phyloP scores from a whole-genome alignment of 1,140 invertebrate genomes.

The Ptiloglossa arizonensis region DNA sequence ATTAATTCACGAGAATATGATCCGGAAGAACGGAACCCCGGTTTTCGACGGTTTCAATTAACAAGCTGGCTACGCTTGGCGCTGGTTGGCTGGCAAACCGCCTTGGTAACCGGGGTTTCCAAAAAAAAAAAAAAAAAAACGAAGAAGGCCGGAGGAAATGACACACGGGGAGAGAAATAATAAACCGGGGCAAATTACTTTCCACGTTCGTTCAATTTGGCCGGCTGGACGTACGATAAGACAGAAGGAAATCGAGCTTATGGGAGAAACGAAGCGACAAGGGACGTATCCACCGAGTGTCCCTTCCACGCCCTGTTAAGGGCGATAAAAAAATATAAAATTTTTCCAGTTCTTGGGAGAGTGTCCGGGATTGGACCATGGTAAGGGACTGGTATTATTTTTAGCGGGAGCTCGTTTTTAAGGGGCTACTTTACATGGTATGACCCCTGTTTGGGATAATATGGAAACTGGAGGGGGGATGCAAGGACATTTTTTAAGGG shows the following conservation, averaged over 20 bases:
- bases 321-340: too few relatives aligned
- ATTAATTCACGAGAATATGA: slow-evolving; percentile 14
- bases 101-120: neutral
- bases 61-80: neutral
- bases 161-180: neutral
- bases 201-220: slow-evolving; percentile 25
- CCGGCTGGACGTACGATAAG: neutral
- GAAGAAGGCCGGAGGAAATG: neutral
- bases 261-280: neutral
- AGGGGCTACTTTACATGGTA: too few relatives aligned
- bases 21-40: neutral
- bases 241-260: neutral
- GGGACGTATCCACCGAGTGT: neutral
- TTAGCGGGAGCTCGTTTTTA: too few relatives aligned
- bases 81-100: neutral
- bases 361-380: too few relatives aligned
- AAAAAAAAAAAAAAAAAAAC: too few relatives aligned
- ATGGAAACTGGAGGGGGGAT: too few relatives aligned
- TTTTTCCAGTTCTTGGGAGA: too few relatives aligned
- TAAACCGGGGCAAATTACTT: slow-evolving; percentile 4
- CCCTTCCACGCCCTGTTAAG: too few relatives aligned
- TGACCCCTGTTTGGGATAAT: too few relatives aligned
- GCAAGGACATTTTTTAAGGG: too few relatives aligned
- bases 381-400: too few relatives aligned
- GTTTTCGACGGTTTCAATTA: neutral